Evolutionary conservation across 2,888 invertebrate species (phyloP), one percentile per base, ranked within the genome.

Genomic region (Drosophila recens): DNA sequence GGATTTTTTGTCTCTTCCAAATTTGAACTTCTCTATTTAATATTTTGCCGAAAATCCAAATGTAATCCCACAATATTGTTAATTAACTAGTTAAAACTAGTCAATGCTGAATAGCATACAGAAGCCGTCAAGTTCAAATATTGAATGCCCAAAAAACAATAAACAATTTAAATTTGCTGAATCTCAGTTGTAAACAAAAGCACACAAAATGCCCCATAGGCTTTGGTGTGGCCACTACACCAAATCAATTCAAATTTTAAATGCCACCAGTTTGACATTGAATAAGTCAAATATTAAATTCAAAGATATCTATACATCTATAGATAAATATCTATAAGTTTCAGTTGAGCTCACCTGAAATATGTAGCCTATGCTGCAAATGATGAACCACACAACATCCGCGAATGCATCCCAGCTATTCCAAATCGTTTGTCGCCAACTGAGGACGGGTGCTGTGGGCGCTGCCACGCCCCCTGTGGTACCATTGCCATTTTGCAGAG

Each of bases 341-440:
- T n/a, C 4, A 20, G 10, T 34, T 51, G 17, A 34, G 8, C 75
- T 76, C 13, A 76, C 75, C 75, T 76, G 75, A 0, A 76, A 40
- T 59, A 93, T 93, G 61, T 88, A 93, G 70, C 92, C 92, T 68
- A 92, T 87, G 58, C 92, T 89, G 63, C 90, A 90, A 36, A 90
- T 78, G 59, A 93, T 85, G 72, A 92, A 92, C 86, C 89, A 85
- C 15, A 82, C 62, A 17, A 93, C 87, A 72, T 92, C 92, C 40
- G 84, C 68, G 48, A 92, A 79, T 11, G 90, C 83, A 59, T 91
- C 88, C 86, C 90, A 87, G 79, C 70, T 82, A 75, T 86, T 90
- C 84, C 84, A 83, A 17, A 85, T 56, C 11, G 40, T 38, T 30
- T 86, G 43, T 0, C 64, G 42, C 90, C 83, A 86, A 23, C 36